Conservation (phyloP, 2,113 vertebrate genomes). For the Polyodon spathula region DNA sequence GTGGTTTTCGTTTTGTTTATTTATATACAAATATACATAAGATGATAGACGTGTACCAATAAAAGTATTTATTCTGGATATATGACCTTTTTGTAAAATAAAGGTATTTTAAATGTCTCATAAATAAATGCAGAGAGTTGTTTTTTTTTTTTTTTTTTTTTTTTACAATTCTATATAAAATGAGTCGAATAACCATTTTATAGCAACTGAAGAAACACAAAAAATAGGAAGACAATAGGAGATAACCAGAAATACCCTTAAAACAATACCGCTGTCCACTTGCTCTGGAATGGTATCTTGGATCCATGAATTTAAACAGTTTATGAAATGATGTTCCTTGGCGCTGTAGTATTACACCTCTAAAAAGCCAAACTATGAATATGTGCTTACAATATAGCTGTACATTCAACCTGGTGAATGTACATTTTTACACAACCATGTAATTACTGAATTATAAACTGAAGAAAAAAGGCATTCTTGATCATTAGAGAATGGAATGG, state of each 20-base stretch:
- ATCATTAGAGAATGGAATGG: not conserved
- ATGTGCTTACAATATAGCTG: conserved; percentile 40
- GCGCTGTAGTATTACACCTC: too few species aligned
- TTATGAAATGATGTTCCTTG: too few species aligned
- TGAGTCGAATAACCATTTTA: conserved; percentile 55
- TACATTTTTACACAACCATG: not conserved
- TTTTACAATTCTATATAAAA: conserved; percentile 67
- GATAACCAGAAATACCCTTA: conserved; percentile 18
- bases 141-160: conserved; percentile 29
- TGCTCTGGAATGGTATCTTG: not conserved
- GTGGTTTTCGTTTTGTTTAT: too few species aligned
- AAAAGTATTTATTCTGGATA: conserved; percentile 77
- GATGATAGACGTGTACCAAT: conserved; percentile 30
- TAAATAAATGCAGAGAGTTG: conserved; percentile 72
- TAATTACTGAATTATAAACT: too few species aligned
- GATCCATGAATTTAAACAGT: not conserved
- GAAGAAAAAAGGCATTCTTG: not conserved
- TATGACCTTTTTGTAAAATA: conserved; percentile 72
- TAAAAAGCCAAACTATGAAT: conserved; percentile 29
- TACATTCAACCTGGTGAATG: conserved; percentile 47
- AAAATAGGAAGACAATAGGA: conserved; percentile 35
- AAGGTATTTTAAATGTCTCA: conserved; percentile 72
- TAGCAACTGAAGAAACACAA: conserved; percentile 49
- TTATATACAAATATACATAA: conserved; percentile 2
- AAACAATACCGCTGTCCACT: not conserved